Evolutionary conservation across 2,797 vertebrate genomes (phyloP), one percentile per base, ranked within the genome.

Genomic region (Enteromius thamalakanensis): DNA sequence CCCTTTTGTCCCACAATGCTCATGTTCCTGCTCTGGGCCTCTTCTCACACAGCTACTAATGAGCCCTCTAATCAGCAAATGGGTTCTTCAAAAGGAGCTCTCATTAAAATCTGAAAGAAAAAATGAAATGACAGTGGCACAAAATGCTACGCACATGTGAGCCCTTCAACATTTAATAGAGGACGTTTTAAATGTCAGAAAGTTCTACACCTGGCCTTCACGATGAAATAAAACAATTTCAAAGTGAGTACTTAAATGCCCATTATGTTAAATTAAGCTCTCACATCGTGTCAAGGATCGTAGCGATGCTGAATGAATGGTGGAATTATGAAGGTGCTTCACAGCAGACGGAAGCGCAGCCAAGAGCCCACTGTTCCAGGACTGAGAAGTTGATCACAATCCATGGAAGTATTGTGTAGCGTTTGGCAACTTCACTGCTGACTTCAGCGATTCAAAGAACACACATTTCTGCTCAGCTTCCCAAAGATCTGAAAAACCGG

Each of bases 21-120:
- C n/a, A 9, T 53, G 75, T 58, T 84, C 85, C 71, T 69, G 86
- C 84, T 87, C 87, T 87, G 6, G 58, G 70, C 60, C 55, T 81
- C 34, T 23, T 64, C 65, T 60, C 89, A 71, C 68, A 32, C 40
- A 82, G 69, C 69, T 85, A 77, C 77, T 78, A 40, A 14, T 80
- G 81, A 87, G 83, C 87, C 86, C 88, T 90, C 90, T 87, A 75
- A 86, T 92, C 87, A 87, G 80, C 55, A 87, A 88, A 89, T 89
- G 87, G 89, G 86, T 89, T 79, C 81, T 62, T 3, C n/a, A 45
- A 42, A 79, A 80, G 53, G 64, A 58, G 55, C 15, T 32, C 82
- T 86, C 45, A 86, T 89, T 90, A 74, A 90, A 92, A 91, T 89
- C 12, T 1, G 51, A 90, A 37, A 37, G 49, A 87, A 70, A 70